These are phyloP conservation scores for Coregonus ussuriensis DNA, from an alignment of 2,797 vertebrate species.

Conservation along the genomic window DNA sequence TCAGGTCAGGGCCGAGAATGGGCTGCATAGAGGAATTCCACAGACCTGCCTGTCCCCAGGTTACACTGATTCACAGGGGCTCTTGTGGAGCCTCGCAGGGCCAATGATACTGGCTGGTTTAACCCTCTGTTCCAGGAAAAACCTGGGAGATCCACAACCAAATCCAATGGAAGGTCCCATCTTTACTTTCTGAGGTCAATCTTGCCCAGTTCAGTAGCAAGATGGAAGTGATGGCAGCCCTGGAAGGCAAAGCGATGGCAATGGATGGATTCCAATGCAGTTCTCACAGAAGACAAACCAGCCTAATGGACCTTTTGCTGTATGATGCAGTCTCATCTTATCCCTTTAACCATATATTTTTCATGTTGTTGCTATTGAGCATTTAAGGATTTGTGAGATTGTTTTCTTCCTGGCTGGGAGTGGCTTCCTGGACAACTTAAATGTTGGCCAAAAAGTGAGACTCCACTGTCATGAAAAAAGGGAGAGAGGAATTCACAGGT, in stretches of 20 bases:
- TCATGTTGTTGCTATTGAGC: not conserved
- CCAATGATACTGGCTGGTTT: slow-evolving; percentile 29
- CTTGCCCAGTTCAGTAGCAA: slow-evolving; percentile 9
- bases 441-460: not conserved
- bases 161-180: slow-evolving; percentile 10
- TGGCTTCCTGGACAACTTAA: not conserved
- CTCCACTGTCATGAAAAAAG: slow-evolving; percentile 3
- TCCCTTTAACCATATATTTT: not conserved
- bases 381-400: not conserved
- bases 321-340: slow-evolving; percentile 11
- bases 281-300: not conserved
- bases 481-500: slow-evolving; percentile 10
- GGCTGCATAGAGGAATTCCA: slow-evolving; percentile 13
- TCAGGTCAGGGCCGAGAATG: slow-evolving; percentile 40
- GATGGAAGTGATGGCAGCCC: slow-evolving; percentile 11
- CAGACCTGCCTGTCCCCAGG: slow-evolving; percentile 8
- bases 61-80: slow-evolving; percentile 16
- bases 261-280: slow-evolving; percentile 19
- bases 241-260: slow-evolving; percentile 11
- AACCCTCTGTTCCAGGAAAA: slow-evolving; percentile 73
- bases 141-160: slow-evolving; percentile 15
- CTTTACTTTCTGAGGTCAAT: slow-evolving; percentile 4
- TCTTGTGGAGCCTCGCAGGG: slow-evolving; percentile 11
- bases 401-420: slow-evolving; percentile 9
- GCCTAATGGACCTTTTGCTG: not conserved